These are phyloP conservation scores for Drosophila rellima DNA, from an alignment of 2,888 invertebrate genomes.

Conservation along the genomic window DNA sequence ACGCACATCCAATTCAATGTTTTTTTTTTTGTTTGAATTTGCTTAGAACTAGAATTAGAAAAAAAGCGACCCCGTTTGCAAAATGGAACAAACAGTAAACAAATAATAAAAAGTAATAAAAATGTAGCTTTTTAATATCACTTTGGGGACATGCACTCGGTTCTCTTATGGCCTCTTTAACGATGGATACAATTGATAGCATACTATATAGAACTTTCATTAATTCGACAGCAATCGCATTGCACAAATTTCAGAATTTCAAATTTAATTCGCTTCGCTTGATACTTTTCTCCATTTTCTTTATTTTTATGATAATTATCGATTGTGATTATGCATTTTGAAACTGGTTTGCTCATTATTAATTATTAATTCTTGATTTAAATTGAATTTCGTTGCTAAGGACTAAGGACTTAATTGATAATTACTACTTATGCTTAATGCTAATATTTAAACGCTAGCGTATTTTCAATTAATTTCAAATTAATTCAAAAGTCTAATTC, in stretches of 20 bases:
- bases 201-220: constrained; percentile 21
- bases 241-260: constrained; percentile 56
- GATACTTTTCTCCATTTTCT: neutral
- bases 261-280: constrained; percentile 36
- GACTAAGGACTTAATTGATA: constrained; percentile 30
- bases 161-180: constrained; percentile 70
- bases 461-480: constrained; percentile 79
- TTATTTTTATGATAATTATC: constrained; percentile 10
- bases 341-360: constrained; percentile 60
- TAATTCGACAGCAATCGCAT: constrained; percentile 53
- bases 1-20: constrained; percentile 38
- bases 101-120: constrained; percentile 45
- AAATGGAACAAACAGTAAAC: constrained; percentile 55
- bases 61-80: constrained; percentile 66
- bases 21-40: constrained; percentile 34
- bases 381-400: constrained; percentile 11
- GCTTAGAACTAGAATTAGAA: constrained; percentile 41
- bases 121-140: constrained; percentile 76
- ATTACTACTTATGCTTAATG: constrained; percentile 17
- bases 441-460: constrained; percentile 23
- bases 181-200: constrained; percentile 57
- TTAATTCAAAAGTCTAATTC: constrained; percentile 74
- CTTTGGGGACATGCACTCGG: constrained; percentile 70
- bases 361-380: constrained; percentile 2
- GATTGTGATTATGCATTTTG: constrained; percentile 38